These are phyloP conservation scores for Thalassophryne amazonica DNA, from an alignment of 2,797 vertebrate genomes.

Conservation along the genomic window DNA sequence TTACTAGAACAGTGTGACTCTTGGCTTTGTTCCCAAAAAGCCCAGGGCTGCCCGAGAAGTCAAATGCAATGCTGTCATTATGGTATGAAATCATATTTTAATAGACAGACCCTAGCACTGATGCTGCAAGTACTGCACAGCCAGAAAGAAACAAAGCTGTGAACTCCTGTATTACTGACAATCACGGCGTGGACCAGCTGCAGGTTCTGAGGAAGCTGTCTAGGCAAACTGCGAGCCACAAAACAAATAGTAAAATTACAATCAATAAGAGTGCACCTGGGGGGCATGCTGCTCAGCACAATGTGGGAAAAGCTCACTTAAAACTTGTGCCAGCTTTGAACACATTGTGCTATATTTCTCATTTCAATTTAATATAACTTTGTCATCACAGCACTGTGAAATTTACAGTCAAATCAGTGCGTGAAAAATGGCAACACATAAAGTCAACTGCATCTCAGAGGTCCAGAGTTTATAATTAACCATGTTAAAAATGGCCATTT, in stretches of 20 bases:
- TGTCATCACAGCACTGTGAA: too few relatives aligned
- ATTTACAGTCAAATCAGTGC: too few relatives aligned
- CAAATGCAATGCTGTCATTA: constrained; percentile 5
- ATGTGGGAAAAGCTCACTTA: too few relatives aligned
- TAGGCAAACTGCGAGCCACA: background rate
- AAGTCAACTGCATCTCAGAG: too few relatives aligned
- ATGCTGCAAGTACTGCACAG: constrained; percentile 9
- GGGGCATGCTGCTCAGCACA: background rate
- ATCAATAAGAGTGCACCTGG: constrained; percentile 15
- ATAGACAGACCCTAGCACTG: background rate
- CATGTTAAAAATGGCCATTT: too few relatives aligned
- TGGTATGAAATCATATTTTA: constrained; percentile 3
- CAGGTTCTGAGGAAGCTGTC: constrained; percentile 7
- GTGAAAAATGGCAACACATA: too few relatives aligned
- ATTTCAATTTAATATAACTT: too few relatives aligned
- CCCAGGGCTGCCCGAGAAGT: constrained; percentile 18
- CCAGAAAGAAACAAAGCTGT: constrained; percentile 8
- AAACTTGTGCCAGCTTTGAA: too few relatives aligned
- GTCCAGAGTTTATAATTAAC: too few relatives aligned
- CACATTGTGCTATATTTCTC: too few relatives aligned
- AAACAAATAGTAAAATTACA: constrained; percentile 6
- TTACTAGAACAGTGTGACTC: constrained; percentile 18
- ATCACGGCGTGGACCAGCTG: background rate
- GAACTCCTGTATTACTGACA: constrained; percentile 1
- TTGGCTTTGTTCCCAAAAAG: constrained; percentile 1